These are phyloP conservation scores for Poeciliopsis turrubarensis DNA, from an alignment of 2,113 vertebrate genomes.

Conservation along the genomic window DNA sequence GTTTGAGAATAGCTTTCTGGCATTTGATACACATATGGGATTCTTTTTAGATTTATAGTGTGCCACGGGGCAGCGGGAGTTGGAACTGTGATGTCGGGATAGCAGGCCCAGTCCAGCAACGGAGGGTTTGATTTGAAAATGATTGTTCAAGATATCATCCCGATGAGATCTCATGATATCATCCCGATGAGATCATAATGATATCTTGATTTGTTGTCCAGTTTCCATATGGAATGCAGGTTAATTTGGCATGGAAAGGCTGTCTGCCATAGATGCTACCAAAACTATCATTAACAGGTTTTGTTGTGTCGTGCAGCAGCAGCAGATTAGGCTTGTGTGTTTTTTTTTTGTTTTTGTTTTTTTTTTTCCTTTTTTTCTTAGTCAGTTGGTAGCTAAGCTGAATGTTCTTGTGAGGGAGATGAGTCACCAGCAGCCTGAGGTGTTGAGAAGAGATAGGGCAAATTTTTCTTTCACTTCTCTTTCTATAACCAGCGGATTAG, in stretches of 20 bases:
- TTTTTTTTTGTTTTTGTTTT: not conserved
- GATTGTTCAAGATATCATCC: conserved; percentile 44
- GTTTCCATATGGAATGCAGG: conserved; percentile 29
- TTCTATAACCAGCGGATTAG: conserved; percentile 64
- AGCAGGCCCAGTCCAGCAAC: conserved; percentile 63
- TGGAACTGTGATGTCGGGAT: conserved; percentile 63
- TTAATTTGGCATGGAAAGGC: conserved; percentile 22
- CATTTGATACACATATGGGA: conserved; percentile 72
- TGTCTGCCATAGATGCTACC: conserved; percentile 19
- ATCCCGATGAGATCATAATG: conserved; percentile 35
- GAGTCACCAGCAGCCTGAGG: conserved; percentile 79
- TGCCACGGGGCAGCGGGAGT: conserved; percentile 54
- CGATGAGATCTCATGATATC: conserved; percentile 35
- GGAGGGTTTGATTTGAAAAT: conserved; percentile 65
- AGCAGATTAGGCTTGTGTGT: not conserved
- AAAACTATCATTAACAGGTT: conserved; percentile 36
- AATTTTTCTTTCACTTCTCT: conserved; percentile 77
- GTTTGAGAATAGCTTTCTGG: conserved; percentile 75
- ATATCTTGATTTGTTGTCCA: not conserved
- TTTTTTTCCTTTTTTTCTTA: conserved; percentile 45
- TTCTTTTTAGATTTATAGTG: conserved; percentile 71
- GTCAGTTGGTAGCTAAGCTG: conserved; percentile 74
- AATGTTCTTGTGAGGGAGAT: conserved; percentile 79
- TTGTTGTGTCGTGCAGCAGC: conserved; percentile 42
- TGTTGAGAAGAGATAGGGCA: conserved; percentile 70